These are phyloP conservation scores for Cataglyphis rosenhaueri DNA, from an alignment of 2,888 invertebrate genomes.

Conservation along the genomic window DNA sequence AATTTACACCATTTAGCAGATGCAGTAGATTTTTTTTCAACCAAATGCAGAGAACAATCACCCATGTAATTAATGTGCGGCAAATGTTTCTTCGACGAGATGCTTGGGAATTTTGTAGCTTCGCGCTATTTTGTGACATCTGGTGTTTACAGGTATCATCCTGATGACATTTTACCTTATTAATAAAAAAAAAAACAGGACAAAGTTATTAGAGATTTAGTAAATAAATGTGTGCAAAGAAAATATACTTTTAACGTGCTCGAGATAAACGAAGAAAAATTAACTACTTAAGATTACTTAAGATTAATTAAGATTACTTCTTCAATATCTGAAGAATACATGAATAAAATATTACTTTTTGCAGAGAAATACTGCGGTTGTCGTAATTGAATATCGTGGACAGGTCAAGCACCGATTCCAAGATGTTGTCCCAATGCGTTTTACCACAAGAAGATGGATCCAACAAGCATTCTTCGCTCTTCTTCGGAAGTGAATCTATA, in stretches of 20 bases:
- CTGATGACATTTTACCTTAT: constrained; percentile 23
- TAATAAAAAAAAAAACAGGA: neutral
- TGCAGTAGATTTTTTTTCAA: constrained; percentile 69
- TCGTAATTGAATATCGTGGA: constrained; percentile 67
- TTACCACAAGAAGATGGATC: neutral
- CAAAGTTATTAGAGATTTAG: neutral
- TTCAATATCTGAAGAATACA: neutral
- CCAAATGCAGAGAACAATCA: constrained; percentile 70
- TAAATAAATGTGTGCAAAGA: neutral
- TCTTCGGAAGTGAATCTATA: neutral
- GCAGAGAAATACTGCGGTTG: constrained; percentile 50
- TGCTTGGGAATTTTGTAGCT: neutral
- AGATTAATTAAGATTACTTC: no score
- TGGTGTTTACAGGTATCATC: neutral
- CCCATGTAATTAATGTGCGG: neutral
- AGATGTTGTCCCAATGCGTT: constrained; percentile 48
- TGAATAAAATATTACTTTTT: constrained; percentile 61
- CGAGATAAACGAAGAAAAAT: neutral
- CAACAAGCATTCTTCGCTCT: neutral
- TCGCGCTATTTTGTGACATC: neutral
- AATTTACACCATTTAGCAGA: constrained; percentile 71
- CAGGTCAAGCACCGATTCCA: constrained; percentile 57
- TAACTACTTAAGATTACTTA: no score
- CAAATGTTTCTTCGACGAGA: neutral
- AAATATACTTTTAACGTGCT: neutral